These are phyloP conservation scores for Phalacrocorax aristotelis DNA, from an alignment of 2,113 vertebrate genomes.

Conservation along the genomic window DNA sequence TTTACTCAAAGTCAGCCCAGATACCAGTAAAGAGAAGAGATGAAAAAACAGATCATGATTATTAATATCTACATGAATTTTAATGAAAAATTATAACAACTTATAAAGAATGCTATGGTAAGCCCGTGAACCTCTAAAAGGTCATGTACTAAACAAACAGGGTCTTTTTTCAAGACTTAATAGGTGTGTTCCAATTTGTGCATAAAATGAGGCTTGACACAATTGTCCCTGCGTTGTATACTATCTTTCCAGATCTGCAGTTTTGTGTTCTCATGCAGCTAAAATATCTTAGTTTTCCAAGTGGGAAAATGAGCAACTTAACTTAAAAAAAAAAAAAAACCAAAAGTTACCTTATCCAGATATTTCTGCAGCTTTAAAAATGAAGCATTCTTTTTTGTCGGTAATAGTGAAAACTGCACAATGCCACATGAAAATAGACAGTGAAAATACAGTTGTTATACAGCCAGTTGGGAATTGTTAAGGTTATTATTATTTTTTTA, in stretches of 20 bases:
- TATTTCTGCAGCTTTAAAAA: neutral
- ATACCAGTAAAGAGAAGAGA: neutral
- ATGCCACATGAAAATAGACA: neutral
- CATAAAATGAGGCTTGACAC: neutral
- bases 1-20: neutral
- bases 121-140: neutral
- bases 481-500: neutral
- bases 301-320: neutral
- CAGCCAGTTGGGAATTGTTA: neutral
- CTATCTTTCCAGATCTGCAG: neutral
- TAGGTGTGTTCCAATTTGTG: neutral
- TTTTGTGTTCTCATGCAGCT: neutral
- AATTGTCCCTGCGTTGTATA: neutral
- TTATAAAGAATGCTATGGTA: neutral
- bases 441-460: neutral
- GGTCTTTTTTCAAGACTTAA: neutral
- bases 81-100: neutral
- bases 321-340: neutral
- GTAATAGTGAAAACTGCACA: neutral
- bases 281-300: neutral
- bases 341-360: neutral
- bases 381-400: neutral
- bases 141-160: neutral
- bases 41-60: neutral
- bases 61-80: neutral